Evolutionary conservation across 2,113 vertebrate species (phyloP).

Genomic region (Sylvia atricapilla): DNA sequence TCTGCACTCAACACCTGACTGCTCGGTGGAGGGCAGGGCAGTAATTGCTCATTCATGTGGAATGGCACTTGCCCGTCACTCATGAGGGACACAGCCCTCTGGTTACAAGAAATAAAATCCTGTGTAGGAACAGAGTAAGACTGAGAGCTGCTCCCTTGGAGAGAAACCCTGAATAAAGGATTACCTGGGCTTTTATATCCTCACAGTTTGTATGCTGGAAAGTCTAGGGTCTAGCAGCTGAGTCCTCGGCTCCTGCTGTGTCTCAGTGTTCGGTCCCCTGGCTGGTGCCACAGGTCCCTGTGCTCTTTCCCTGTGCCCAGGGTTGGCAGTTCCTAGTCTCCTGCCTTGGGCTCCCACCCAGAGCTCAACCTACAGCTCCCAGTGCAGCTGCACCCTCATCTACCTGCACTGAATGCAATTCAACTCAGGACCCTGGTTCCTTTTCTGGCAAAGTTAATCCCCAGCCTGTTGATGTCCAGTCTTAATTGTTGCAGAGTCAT

Average conservation of each 20-base stretch:
- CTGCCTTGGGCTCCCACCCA: background rate
- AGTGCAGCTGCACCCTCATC: background rate
- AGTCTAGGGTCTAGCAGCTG: background rate
- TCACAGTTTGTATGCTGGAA: background rate
- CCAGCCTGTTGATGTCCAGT: background rate
- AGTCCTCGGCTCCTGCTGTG: background rate
- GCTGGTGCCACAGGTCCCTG: background rate
- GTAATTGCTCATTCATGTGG: background rate
- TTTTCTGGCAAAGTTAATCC: background rate
- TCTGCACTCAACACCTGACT: background rate
- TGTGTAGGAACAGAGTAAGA: background rate
- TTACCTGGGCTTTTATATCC: background rate
- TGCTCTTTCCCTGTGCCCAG: too few species aligned
- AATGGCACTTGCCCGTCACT: background rate
- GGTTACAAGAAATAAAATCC: background rate
- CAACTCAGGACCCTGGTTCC: background rate
- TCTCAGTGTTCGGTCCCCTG: background rate
- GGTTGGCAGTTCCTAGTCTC: background rate
- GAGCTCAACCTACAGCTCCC: background rate
- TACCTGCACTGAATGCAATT: background rate
- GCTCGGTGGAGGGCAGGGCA: background rate
- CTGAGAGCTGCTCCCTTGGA: accelerated
- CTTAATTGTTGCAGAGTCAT: background rate
- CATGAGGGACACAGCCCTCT: too few species aligned
- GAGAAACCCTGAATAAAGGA: background rate